Evolutionary conservation across 2,797 vertebrate genomes (phyloP).

Genomic region (Bufotes viridis): DNA sequence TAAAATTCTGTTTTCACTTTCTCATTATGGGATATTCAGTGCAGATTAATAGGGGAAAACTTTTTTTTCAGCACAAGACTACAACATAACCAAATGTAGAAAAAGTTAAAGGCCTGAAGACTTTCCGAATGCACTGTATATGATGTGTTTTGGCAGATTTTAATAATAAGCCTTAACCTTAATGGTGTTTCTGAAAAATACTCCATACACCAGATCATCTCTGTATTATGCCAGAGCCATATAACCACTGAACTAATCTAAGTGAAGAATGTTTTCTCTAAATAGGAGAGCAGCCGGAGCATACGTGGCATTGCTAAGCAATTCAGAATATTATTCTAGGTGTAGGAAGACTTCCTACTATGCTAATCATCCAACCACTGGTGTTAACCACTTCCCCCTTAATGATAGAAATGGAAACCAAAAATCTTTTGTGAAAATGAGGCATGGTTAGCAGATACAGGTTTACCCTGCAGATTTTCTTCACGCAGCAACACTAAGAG

Average conservation of each 20-base stretch:
- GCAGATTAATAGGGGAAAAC: too few species aligned
- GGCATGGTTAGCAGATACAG: conserved; percentile 44
- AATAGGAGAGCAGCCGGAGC: conserved; percentile 24
- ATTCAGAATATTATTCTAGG: conserved; percentile 8
- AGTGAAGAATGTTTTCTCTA: conserved; percentile 11
- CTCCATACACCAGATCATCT: neutral
- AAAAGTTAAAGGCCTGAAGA: too few species aligned
- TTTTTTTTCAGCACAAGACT: too few species aligned
- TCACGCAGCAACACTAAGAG: conserved; percentile 12
- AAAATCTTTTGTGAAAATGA: conserved; percentile 2
- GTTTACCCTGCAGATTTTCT: conserved; percentile 30
- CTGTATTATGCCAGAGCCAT: neutral
- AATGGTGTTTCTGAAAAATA: neutral
- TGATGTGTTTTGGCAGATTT: neutral
- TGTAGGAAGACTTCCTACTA: conserved; percentile 24
- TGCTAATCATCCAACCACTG: conserved; percentile 23
- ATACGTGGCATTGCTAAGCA: conserved; percentile 19
- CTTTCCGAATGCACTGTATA: neutral
- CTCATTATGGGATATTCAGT: too few species aligned
- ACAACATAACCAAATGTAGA: too few species aligned
- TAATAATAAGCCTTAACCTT: neutral
- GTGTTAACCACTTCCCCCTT: conserved; percentile 23
- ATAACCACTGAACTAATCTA: conserved; percentile 17
- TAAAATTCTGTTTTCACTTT: too few species aligned
- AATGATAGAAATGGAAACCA: neutral